phyloP scores from a whole-genome alignment of 2,113 vertebrate genomes.

The Cephalopholis sonnerati region DNA sequence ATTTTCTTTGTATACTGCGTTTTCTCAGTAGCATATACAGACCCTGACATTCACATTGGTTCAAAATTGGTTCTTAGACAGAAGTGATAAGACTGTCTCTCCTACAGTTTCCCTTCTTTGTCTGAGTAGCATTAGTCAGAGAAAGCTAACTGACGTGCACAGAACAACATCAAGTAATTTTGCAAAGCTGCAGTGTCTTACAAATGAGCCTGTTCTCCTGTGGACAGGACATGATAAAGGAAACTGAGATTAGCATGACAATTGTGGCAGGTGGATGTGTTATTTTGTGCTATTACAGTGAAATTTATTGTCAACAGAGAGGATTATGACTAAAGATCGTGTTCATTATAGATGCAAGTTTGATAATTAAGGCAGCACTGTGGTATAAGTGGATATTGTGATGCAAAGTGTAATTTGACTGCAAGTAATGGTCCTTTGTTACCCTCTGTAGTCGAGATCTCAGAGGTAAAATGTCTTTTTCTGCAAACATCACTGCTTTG shows the following conservation, averaged over 20 bases:
- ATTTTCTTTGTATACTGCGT: slow-evolving; percentile 5
- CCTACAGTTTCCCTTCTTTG: background rate
- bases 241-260: slow-evolving; percentile 1
- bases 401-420: slow-evolving; percentile 16
- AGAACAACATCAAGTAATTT: background rate
- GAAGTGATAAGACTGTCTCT: slow-evolving; percentile 17
- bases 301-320: background rate
- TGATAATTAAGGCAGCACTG: background rate
- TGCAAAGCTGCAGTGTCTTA: slow-evolving; percentile 22
- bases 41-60: background rate
- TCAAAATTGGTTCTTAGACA: slow-evolving; percentile 13
- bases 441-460: background rate
- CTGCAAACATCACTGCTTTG: slow-evolving; percentile 4
- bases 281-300: background rate
- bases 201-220: background rate
- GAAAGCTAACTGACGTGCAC: background rate
- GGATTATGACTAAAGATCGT: background rate
- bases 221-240: background rate
- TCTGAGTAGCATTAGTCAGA: slow-evolving; percentile 16
- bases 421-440: slow-evolving; percentile 9
- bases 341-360: background rate
- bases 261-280: slow-evolving; percentile 1
- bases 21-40: background rate
- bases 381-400: background rate
- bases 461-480: slow-evolving; percentile 1